Evolutionary conservation across 2,113 vertebrate species (phyloP), one percentile per base, ranked within the genome.

Genomic region (Triplophysa tibetana): DNA sequence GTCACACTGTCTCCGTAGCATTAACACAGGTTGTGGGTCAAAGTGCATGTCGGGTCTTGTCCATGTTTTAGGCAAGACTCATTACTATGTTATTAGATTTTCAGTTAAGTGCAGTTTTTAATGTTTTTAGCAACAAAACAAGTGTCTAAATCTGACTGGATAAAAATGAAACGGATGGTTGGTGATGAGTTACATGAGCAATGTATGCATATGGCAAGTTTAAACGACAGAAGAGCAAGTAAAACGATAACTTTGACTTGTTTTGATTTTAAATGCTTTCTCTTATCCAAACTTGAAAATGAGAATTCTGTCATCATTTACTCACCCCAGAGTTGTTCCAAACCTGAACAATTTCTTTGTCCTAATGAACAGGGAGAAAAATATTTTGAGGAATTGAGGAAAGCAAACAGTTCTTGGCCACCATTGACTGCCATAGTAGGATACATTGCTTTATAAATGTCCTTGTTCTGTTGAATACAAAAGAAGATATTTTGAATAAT

Each of bases 111-210:
- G 33, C 33, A 8, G 33, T 38, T 38, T 38, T 38, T 4, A 38
- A 33, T 33, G 6, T 38, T 6, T 33, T 70, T 38, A 52, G 17
- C 69, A 17, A 7, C 48, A 70, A 56, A 21, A 72, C n/a, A 72
- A 26, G 17, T 29, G 17, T 72, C 48, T 70, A 29, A 50, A 56
- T 38, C 10, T 3, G 26, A 21, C 19, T 13, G 8, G 1, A 9
- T 72, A 17, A 72, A 69, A 33, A 56, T 70, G 5, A 58, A 72
- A 58, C 50, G 21, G n/a, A 58, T 21, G 5, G 26, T 52, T 54
- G 6, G 11, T 17, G 24, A 5, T 70, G 16, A 54, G 33, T 33
- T 5, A 33, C 33, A 33, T 54, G 14, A 17, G 26, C 11, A 72
- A 72, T 38, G 50, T 58, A 10, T 58, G 19, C 33, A 17, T 72